phyloP scores from a whole-genome alignment of 37 sponge, comb jelly and placozoan genomes.

The Spongilla lacustris region DNA sequence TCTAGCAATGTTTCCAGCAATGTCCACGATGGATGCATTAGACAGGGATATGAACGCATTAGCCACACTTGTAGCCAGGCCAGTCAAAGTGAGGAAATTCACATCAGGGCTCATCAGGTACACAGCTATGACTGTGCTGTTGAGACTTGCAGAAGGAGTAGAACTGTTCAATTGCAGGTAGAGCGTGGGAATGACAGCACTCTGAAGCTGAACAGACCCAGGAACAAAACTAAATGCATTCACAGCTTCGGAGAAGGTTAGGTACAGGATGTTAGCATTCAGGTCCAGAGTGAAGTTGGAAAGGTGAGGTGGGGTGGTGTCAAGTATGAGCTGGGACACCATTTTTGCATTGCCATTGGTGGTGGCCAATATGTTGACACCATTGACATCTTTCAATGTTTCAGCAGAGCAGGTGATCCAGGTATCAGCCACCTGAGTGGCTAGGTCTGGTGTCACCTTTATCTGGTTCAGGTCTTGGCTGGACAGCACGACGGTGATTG shows the following conservation, averaged over 20 bases:
- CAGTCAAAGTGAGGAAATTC: conserved; percentile 59
- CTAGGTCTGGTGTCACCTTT: conserved; percentile 56
- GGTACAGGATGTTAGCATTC: conserved; percentile 50
- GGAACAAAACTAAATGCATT: conserved; percentile 21
- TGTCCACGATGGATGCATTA: conserved; percentile 48
- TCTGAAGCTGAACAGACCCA: conserved; percentile 49
- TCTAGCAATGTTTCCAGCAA: conserved; percentile 28
- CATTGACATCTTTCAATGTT: conserved; percentile 74
- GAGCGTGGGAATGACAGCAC: conserved; percentile 19
- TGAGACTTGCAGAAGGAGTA: conserved; percentile 9
- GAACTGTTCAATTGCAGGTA: conserved; percentile 6
- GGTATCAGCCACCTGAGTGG: conserved; percentile 64
- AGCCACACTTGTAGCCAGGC: conserved; percentile 60
- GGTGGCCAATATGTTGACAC: conserved; percentile 48
- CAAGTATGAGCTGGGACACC: conserved; percentile 54
- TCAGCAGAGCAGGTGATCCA: conserved; percentile 65
- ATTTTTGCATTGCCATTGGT: conserved; percentile 75
- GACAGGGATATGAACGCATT: conserved; percentile 56
- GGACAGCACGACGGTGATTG: conserved; percentile 67
- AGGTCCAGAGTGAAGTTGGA: conserved; percentile 65
- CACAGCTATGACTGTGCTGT: conserved; percentile 48
- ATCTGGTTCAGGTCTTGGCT: conserved; percentile 68
- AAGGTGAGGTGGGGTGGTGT: conserved; percentile 65
- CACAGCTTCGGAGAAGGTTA: conserved; percentile 79
- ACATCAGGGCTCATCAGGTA: conserved; percentile 62